phyloP scores from a whole-genome alignment of 2,113 vertebrate genomes.

The Macquaria ambigua region DNA sequence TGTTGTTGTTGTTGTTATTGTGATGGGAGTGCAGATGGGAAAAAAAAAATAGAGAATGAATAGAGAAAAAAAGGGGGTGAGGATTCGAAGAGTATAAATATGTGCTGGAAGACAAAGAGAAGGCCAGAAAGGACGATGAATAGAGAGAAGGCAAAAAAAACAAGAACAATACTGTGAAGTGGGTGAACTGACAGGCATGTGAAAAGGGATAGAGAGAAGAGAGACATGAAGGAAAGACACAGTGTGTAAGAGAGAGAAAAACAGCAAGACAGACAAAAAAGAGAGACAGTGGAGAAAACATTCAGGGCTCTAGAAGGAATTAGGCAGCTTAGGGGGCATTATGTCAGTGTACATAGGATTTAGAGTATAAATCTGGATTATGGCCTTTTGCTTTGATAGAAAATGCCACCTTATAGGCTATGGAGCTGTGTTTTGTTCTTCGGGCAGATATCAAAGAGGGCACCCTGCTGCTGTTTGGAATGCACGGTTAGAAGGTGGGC shows the following conservation, averaged over 20 bases:
- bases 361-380: constrained; percentile 83
- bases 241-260: constrained; percentile 30
- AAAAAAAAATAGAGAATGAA: constrained; percentile 31
- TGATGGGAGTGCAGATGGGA: constrained; percentile 40
- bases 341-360: constrained; percentile 85
- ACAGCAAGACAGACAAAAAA: constrained; percentile 50
- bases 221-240: constrained; percentile 52
- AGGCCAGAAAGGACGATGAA: constrained; percentile 56
- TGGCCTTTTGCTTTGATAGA: constrained; percentile 83
- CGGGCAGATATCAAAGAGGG: constrained; percentile 72
- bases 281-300: constrained; percentile 72
- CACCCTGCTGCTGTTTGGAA: constrained; percentile 66
- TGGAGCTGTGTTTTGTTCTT: constrained; percentile 73
- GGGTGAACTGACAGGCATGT: constrained; percentile 67
- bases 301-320: constrained; percentile 78
- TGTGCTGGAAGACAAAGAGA: constrained; percentile 48
- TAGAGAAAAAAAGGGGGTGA: constrained; percentile 1
- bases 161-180: constrained; percentile 60
- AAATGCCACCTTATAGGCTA: constrained; percentile 80
- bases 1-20: constrained; percentile 70
- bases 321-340: constrained; percentile 84
- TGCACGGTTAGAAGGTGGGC: constrained; percentile 70
- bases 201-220: constrained; percentile 44
- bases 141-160: not conserved
- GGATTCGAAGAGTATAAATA: constrained; percentile 42